Evolutionary conservation across 1,140 invertebrate genomes (phyloP).

Genomic region (Drosophila auraria): DNA sequence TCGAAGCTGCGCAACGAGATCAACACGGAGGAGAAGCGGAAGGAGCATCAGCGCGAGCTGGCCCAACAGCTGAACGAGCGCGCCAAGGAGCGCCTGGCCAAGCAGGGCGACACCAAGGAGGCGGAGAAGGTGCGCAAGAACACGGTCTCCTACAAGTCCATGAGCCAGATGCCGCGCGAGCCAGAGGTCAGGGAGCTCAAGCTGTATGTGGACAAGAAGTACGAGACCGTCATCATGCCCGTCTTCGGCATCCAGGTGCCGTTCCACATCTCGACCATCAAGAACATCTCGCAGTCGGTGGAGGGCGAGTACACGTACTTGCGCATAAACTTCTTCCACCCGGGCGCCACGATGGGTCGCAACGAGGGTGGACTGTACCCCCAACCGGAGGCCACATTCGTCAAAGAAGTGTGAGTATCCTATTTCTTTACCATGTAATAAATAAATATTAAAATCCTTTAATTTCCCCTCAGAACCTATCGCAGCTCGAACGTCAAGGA

Average conservation of each 20-base stretch:
- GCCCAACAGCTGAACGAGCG: constrained; percentile 96
- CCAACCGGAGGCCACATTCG: constrained; percentile 97
- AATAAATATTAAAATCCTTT: too few species aligned
- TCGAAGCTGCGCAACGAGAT: constrained; percentile 98
- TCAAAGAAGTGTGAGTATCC: constrained; percentile 97
- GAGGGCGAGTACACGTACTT: constrained; percentile 99
- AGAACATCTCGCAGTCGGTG: constrained; percentile 99
- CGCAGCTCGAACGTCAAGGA: constrained; percentile 99
- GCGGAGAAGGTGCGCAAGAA: constrained; percentile 97
- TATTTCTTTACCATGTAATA: too few species aligned
- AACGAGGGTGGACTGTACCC: constrained; percentile 95
- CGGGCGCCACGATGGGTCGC: constrained; percentile 97
- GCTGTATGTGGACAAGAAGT: constrained; percentile 98
- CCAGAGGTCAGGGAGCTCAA: constrained; percentile 97
- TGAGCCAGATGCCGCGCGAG: constrained; percentile 96
- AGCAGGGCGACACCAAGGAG: constrained; percentile 93
- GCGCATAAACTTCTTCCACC: constrained; percentile 99
- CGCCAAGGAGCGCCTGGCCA: constrained; percentile 95
- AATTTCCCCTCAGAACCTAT: constrained; percentile 92
- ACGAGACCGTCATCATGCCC: constrained; percentile 98
- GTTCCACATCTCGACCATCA: constrained; percentile 99
- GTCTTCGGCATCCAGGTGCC: constrained; percentile 98
- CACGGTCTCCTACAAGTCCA: constrained; percentile 97
- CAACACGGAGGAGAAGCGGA: constrained; percentile 98
- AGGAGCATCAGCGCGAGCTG: constrained; percentile 98